Percentiles rank a stretch among this genome's conserved stretches.
Evolutionary conservation across 1,140 invertebrate species (phyloP).

Genomic region (Drosophila sp.): DNA sequence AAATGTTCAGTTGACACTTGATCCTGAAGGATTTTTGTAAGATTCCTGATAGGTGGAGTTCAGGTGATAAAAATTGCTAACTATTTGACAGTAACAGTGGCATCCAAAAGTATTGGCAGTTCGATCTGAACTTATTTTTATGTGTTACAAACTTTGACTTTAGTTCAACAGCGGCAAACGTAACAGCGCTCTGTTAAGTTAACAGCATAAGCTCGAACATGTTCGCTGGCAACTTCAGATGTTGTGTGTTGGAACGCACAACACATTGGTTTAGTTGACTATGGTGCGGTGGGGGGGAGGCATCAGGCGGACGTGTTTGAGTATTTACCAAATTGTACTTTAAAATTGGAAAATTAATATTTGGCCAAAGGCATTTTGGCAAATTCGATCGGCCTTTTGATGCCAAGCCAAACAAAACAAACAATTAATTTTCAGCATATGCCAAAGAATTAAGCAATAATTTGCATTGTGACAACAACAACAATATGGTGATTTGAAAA

Average conservation of each 20-base stretch:
- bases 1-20: too few relatives aligned
- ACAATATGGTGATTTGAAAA: background rate
- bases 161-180: background rate
- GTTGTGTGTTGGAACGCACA: background rate
- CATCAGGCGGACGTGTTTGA: background rate
- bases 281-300: too few relatives aligned
- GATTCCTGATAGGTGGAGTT: too few relatives aligned
- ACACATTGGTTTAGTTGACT: too few relatives aligned
- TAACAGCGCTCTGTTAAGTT: conserved; percentile 31
- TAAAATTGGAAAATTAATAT: conserved; percentile 26
- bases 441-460: conserved; percentile 45
- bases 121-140: too few relatives aligned
- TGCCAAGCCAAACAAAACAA: conserved; percentile 7
- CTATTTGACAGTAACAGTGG: too few relatives aligned
- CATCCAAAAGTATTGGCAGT: too few relatives aligned
- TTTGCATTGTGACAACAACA: conserved; percentile 21
- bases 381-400: conserved; percentile 10
- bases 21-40: too few relatives aligned
- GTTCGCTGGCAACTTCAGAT: conserved; percentile 30
- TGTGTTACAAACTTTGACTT: too few relatives aligned
- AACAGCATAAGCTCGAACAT: conserved; percentile 43
- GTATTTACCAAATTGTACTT: conserved; percentile 18
- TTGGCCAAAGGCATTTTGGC: conserved; percentile 21
- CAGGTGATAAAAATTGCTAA: too few relatives aligned
- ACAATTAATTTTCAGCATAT: conserved; percentile 56